These are phyloP conservation scores for Campylomormyrus tamandua DNA, from an alignment of 2,113 vertebrate species.

Conservation along the genomic window DNA sequence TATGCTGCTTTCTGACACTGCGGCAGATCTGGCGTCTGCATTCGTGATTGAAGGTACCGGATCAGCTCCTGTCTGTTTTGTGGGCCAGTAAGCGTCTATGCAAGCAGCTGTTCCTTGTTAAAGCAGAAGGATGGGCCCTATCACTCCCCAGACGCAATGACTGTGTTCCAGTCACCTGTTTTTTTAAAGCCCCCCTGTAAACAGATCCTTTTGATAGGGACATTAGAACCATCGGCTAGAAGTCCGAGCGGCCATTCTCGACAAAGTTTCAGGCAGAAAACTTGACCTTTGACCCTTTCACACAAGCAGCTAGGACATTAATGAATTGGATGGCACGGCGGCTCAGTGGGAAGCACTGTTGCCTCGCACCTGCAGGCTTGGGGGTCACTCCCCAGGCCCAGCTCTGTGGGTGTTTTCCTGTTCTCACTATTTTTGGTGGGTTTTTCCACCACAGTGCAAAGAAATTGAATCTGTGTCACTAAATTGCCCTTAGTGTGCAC, in stretches of 20 bases:
- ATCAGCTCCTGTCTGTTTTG: neutral
- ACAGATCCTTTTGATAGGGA: conserved; percentile 13
- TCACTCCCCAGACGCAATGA: conserved; percentile 4
- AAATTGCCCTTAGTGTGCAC: neutral
- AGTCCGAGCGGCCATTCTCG: neutral
- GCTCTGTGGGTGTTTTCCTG: neutral
- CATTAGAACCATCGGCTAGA: neutral
- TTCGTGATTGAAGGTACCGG: neutral
- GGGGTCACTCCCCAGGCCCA: neutral
- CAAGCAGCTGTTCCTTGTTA: conserved; percentile 16
- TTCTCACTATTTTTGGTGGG: neutral
- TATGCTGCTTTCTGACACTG: neutral
- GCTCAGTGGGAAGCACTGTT: neutral
- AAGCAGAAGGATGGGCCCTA: neutral
- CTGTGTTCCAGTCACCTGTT: conserved; percentile 17
- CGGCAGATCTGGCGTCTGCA: neutral
- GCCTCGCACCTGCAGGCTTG: neutral
- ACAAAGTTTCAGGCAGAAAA: neutral
- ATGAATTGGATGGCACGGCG: neutral
- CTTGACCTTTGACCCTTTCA: neutral
- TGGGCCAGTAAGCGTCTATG: neutral
- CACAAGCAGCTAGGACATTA: neutral
- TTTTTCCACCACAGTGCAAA: neutral
- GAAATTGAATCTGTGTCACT: neutral
- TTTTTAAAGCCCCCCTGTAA: conserved; percentile 20